phyloP scores from a whole-genome alignment of 2,797 vertebrate genomes.

The Acanthopagrus latus region DNA sequence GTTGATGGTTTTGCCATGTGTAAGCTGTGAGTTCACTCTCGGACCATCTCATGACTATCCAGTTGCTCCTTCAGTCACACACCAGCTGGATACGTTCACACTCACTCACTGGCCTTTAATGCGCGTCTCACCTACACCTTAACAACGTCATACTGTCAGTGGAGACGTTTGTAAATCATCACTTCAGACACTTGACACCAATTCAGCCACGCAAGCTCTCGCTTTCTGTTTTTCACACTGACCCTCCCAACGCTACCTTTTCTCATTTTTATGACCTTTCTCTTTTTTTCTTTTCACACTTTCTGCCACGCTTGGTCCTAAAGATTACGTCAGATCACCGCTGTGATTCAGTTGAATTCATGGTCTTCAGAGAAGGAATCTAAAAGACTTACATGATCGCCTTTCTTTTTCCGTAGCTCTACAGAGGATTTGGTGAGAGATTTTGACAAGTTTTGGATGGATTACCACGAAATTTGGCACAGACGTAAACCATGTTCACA shows the following conservation, averaged over 20 bases:
- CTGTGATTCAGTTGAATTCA: background rate
- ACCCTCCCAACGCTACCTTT: conserved; percentile 16
- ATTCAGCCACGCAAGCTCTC: conserved; percentile 16
- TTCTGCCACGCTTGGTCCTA: background rate
- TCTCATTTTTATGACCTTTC: conserved; percentile 20
- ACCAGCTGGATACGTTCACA: conserved; percentile 56
- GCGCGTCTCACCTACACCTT: conserved; percentile 60
- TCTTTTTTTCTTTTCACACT: background rate
- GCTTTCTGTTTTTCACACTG: conserved; percentile 20
- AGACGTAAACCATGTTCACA: no score
- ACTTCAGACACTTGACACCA: conserved; percentile 30
- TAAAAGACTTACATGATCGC: background rate
- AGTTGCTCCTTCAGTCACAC: conserved; percentile 69
- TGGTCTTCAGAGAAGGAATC: conserved; percentile 17
- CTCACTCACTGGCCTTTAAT: conserved; percentile 46
- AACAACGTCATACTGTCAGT: conserved; percentile 41
- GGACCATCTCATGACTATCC: conserved; percentile 52
- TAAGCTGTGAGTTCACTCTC: conserved; percentile 63
- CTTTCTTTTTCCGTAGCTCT: background rate
- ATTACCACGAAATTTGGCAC: background rate
- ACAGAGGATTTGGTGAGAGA: background rate
- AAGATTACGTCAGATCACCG: background rate
- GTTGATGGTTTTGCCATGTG: conserved; percentile 76
- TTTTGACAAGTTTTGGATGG: background rate
- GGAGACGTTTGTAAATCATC: conserved; percentile 55